phyloP scores from a whole-genome alignment of 1,140 invertebrate genomes.

The Zaprionus camerounensis region DNA sequence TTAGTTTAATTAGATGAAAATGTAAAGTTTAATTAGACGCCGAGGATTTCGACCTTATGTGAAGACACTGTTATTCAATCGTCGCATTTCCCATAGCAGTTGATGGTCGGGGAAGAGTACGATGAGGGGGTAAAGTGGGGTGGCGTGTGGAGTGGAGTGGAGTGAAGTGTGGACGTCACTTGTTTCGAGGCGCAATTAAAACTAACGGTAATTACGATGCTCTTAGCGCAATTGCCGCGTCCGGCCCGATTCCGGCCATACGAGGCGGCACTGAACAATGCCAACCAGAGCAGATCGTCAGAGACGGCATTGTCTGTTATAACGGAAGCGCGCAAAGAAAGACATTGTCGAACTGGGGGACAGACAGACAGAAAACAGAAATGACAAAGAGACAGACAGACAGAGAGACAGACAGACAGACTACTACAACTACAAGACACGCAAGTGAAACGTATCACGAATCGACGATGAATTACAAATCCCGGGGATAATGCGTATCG shows the following conservation, averaged over 20 bases:
- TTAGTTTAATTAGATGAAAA: not conserved
- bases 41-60: not conserved
- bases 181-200: conserved; percentile 50
- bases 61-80: conserved; percentile 7
- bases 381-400: no score
- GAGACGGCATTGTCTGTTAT: conserved; percentile 34
- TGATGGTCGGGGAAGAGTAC: no score
- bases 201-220: conserved; percentile 64
- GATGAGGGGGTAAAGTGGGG: not conserved
- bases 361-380: conserved; percentile 1
- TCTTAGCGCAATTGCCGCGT: conserved; percentile 55
- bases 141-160: conserved; percentile 27
- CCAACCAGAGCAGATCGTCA: conserved; percentile 75
- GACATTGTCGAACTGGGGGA: conserved; percentile 19
- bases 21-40: not conserved
- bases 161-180: conserved; percentile 36
- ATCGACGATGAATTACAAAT: conserved; percentile 25
- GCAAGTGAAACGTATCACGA: conserved; percentile 43
- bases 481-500: conserved; percentile 21
- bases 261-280: conserved; percentile 69
- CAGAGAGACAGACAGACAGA: not conserved
- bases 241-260: conserved; percentile 52
- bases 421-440: conserved; percentile 31
- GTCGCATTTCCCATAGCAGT: not conserved
- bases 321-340: conserved; percentile 58